Evolutionary conservation across 2,888 invertebrate species (phyloP), one percentile per base, ranked within the genome.

Genomic region (Andrena bucephala): DNA sequence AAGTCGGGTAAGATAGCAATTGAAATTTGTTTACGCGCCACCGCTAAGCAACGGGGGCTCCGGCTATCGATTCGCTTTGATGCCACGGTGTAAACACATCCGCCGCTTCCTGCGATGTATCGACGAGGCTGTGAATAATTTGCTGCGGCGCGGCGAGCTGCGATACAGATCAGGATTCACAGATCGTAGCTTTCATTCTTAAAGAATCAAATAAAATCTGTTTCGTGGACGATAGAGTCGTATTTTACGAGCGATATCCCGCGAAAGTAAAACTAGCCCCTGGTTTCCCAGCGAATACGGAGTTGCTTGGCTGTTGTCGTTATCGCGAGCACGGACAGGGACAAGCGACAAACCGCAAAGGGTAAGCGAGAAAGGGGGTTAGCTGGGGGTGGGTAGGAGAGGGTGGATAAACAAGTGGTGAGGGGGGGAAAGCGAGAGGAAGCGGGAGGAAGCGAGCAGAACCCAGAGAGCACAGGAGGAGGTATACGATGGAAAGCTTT

Each of bases 401-500:
- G 57, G 57, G 24, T 3, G 24, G 57, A 57, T 57, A 57, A 57
- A 57, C 10, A 57, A 57, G 10, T 42, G 50, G 57, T 31, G 69
- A 54, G 33, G 33, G 24, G 33, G 29, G 57, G 57, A 69, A 52
- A 36, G 31, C 48, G 50, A 36, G 48, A 76, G 70, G 10, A 62
- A 29, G 54, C 71, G 60, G 66, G 57, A 36, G 52, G 59, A 50
- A 63, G 27, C 27, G 27, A 27, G 27, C 1, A 27, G 27, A 27
- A 27, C 33, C 63, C 31, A 66, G 54, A 72, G 29, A 31, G 52
- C 48, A 54, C 52, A 72, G 59, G 62, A 31, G 62, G 62, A 60
- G 63, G 74, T 59, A 70, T 79, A 89, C 84, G 83, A 85, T 72
- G 87, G 75, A 87, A 88, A 87, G 88, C 89, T 89, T 89, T 89